Percentiles rank a stretch among this genome's conserved stretches.
These are phyloP conservation scores for Cryptocheilus praepositus DNA, from an alignment of 2,888 invertebrate species.

Conservation along the genomic window DNA sequence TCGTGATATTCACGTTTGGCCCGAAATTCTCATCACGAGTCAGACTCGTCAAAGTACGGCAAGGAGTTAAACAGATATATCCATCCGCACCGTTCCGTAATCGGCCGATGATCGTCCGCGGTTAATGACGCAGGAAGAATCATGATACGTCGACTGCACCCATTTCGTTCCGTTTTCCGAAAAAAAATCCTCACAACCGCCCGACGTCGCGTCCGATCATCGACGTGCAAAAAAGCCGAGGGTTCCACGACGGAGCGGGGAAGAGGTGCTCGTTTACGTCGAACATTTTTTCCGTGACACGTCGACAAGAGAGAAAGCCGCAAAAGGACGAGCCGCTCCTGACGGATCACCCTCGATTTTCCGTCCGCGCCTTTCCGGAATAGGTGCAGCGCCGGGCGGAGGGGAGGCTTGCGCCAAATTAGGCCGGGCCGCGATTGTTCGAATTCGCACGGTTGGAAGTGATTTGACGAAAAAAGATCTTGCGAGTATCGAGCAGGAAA, in stretches of 20 bases:
- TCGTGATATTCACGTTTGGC: no score
- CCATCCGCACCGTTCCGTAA: neutral
- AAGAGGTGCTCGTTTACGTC: neutral
- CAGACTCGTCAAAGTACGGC: no score
- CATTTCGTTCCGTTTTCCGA: no score
- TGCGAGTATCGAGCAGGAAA: slow-evolving; percentile 6
- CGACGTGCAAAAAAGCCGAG: no score
- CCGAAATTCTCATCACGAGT: no score
- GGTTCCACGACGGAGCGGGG: no score
- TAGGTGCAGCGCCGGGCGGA: slow-evolving; percentile 2
- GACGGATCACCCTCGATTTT: slow-evolving; percentile 32
- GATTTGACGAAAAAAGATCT: slow-evolving; percentile 41
- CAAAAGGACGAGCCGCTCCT: slow-evolving; percentile 35
- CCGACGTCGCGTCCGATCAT: no score
- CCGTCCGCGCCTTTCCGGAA: slow-evolving; percentile 16
- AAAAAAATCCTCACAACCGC: neutral
- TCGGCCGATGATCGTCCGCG: slow-evolving; percentile 12
- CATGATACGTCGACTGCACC: neutral
- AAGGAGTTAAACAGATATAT: slow-evolving; percentile 2
- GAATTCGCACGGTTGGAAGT: slow-evolving; percentile 58
- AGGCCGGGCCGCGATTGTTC: slow-evolving; percentile 58
- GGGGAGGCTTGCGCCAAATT: slow-evolving; percentile 50
- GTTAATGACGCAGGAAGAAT: slow-evolving; percentile 7
- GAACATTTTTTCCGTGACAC: neutral
- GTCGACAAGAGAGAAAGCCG: slow-evolving; percentile 25